A percentile compares a stretch with the other conserved stretches of the same genome.
Evolutionary conservation across 2,797 vertebrate species (phyloP).

Genomic region (Margarornis squamiger): DNA sequence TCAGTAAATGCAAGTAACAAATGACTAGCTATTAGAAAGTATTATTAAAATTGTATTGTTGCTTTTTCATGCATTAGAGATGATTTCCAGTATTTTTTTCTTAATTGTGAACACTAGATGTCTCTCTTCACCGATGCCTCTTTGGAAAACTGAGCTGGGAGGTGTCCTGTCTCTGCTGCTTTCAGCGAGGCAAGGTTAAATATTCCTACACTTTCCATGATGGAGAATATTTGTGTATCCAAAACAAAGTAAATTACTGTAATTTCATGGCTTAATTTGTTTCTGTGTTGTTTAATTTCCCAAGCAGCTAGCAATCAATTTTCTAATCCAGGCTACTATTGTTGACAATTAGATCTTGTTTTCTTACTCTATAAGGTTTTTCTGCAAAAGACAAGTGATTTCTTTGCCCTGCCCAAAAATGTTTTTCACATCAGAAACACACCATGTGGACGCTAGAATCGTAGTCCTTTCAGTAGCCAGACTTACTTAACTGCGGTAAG

Average conservation of each 20-base stretch:
- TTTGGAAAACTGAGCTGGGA: neutral
- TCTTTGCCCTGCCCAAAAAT: neutral
- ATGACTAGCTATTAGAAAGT: neutral
- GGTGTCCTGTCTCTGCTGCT: neutral
- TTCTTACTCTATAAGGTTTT: neutral
- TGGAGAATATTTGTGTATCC: neutral
- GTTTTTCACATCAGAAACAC: neutral
- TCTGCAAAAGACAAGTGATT: neutral
- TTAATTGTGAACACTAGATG: slow-evolving; percentile 32
- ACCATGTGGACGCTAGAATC: neutral
- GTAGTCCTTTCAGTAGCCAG: neutral
- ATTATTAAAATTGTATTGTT: neutral
- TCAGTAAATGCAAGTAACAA: neutral
- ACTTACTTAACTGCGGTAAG: neutral
- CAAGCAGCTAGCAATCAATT: neutral
- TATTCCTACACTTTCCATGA: neutral
- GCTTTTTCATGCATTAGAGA: neutral
- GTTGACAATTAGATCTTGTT: neutral
- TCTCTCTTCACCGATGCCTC: neutral
- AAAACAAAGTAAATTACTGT: neutral
- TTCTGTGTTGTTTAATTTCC: neutral
- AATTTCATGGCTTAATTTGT: neutral
- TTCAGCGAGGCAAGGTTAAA: neutral
- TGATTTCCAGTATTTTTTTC: neutral
- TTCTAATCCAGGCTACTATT: neutral